Percentiles rank a stretch among this genome's conserved stretches.
These are phyloP conservation scores for Caenorhabditis briggsae DNA, from an alignment of 1,140 invertebrate species.

Conservation along the genomic window DNA sequence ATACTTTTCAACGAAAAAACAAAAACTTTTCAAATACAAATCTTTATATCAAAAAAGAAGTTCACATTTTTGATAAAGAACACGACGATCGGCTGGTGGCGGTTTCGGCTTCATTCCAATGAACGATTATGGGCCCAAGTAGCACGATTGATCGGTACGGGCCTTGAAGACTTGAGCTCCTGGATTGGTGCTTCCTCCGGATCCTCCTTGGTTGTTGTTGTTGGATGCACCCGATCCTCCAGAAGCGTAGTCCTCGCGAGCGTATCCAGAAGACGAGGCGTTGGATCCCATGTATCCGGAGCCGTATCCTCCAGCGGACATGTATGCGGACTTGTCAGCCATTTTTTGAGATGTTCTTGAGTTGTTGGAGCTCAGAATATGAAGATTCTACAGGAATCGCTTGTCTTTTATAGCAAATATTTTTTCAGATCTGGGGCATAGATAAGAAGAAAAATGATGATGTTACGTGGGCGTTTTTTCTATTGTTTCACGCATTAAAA, in stretches of 20 bases:
- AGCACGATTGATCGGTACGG: conserved; percentile 42
- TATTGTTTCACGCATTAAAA: not conserved
- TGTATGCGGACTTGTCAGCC: conserved; percentile 54
- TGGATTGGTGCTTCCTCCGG: conserved; percentile 41
- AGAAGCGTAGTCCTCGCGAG: conserved; percentile 39
- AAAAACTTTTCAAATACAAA: not conserved
- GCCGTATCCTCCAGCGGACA: conserved; percentile 49
- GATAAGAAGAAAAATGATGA: conserved; percentile 23
- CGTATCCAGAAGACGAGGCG: conserved; percentile 37
- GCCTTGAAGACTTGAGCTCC: conserved; percentile 46
- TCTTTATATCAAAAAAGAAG: conserved; percentile 30
- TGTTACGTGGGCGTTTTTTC: not conserved
- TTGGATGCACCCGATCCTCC: conserved; percentile 7
- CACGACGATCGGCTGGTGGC: conserved; percentile 45
- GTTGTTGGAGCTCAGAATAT: conserved; percentile 37
- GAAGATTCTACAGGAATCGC: no score
- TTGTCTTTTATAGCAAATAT: not conserved
- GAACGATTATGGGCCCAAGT: conserved; percentile 32
- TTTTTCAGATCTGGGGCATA: conserved; percentile 22
- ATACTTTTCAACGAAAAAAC: no score
- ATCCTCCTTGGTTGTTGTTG: conserved; percentile 40
- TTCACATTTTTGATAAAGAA: not conserved
- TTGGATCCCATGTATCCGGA: conserved; percentile 47
- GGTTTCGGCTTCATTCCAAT: not conserved
- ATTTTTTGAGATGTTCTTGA: conserved; percentile 44